Conservation (phyloP, 2,888 invertebrate species). For the Laspeyria flexula region DNA sequence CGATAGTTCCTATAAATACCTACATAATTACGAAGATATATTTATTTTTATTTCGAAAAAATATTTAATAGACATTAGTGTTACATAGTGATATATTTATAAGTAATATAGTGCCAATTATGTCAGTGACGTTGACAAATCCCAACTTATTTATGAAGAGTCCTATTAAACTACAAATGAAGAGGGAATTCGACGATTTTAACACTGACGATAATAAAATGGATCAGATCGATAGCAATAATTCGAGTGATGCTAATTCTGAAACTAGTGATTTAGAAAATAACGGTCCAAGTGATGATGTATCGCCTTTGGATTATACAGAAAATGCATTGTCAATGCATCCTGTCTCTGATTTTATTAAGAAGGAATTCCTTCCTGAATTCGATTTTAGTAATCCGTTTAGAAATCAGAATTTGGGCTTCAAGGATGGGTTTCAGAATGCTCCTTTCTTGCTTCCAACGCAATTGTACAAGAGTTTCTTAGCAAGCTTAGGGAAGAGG, state of each 20-base stretch:
- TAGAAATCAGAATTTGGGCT: conserved; percentile 71
- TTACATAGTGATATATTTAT: conserved; percentile 61
- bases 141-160: conserved; percentile 74
- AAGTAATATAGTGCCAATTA: conserved; percentile 67
- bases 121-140: conserved; percentile 78
- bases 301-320: conserved; percentile 72
- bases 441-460: conserved; percentile 89
- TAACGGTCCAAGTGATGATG: conserved; percentile 67
- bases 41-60: conserved; percentile 76
- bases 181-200: conserved; percentile 76
- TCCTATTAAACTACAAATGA: conserved; percentile 77
- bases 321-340: conserved; percentile 73
- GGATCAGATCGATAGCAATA: conserved; percentile 70
- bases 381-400: conserved; percentile 78
- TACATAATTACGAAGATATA: conserved; percentile 81
- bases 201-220: conserved; percentile 66
- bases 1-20: conserved; percentile 87
- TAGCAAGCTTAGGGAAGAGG: conserved; percentile 87
- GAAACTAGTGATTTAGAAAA: conserved; percentile 79
- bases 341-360: conserved; percentile 81
- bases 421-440: conserved; percentile 75
- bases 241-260: conserved; percentile 75
- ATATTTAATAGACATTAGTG: conserved; percentile 68
- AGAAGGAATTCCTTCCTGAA: conserved; percentile 81
- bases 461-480: conserved; percentile 92